These are phyloP conservation scores for Stichodactyla mertensii DNA, from an alignment of 64 coral and sea anemone genomes.

Conservation along the genomic window DNA sequence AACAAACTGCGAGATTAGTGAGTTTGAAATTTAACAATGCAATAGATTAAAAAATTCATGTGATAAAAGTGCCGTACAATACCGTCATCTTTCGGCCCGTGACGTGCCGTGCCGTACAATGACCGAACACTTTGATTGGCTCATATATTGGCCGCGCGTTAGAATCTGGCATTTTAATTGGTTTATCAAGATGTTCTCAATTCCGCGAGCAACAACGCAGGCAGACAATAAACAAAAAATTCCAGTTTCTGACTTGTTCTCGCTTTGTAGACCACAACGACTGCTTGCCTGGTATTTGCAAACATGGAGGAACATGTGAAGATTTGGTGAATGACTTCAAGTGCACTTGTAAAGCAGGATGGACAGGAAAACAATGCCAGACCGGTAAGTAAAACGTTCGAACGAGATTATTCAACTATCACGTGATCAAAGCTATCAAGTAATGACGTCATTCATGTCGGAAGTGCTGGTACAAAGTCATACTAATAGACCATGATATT, in stretches of 20 bases:
- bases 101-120: no score
- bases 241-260: neutral
- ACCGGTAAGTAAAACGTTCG: neutral
- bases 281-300: neutral
- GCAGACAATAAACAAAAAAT: neutral
- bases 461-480: no score
- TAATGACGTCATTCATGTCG: no score
- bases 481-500: no score
- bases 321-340: neutral
- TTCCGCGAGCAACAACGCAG: neutral
- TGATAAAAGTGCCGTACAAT: no score
- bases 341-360: slow-evolving; percentile 5
- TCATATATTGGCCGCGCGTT: no score
- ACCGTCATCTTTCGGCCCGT: neutral
- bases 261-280: neutral
- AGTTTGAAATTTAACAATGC: neutral
- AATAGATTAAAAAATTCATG: no score
- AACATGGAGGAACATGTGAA: neutral
- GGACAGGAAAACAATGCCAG: neutral
- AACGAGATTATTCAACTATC: no score
- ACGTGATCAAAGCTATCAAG: no score
- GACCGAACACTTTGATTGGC: no score
- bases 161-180: no score
- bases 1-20: neutral
- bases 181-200: neutral